Evolutionary conservation across 2,888 invertebrate genomes (phyloP), one percentile per base, ranked within the genome.

Genomic region (Gryllus longicercus): DNA sequence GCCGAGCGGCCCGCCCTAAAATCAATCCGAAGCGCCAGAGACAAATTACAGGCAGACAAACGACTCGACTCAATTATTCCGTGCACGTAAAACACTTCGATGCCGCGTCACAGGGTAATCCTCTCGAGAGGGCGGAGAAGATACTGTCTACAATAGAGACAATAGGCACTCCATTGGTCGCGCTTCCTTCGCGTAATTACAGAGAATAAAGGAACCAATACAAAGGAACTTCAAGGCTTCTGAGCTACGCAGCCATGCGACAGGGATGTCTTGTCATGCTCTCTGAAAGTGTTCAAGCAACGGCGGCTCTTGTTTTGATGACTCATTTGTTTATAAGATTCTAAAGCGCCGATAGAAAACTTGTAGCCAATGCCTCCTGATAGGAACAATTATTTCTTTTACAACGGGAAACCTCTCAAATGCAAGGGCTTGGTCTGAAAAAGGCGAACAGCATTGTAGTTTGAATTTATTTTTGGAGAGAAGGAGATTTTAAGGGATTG

Each of bases 41-140:
- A 63, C 63, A 63, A 63, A 63, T 63, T 63, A 63, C 14, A 63
- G n/a, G 63, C 63, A 63, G 63, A 63, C 63, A 63, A 63, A 63
- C 63, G 63, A 63, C 63, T 14, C n/a, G 16, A n/a, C n/a, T 63
- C 63, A 63, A 63, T 63, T 63, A 63, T 63, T 63, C 63, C n/a
- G 63, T 63, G 63, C 63, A 63, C 63, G 63, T n/a, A 63, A n/a
- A 14, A 63, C 63, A 63, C 63, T 63, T 63, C 63, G 63, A 63
- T 63, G 63, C 12, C n/a, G 16, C n/a, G n/a, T 63, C n/a, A 63
- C 63, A 63, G n/a, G n/a, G 63, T 63, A 63, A 63, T 63, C 63
- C 63, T 63, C n/a, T n/a, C 63, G 16, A 63, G n/a, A 16, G 63
- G 63, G 16, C 4, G n/a, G n/a, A 63, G 16, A n/a, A 63, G n/a